A percentile compares a stretch with the other conserved stretches of the same genome.
phyloP scores from a whole-genome alignment of 1,140 invertebrate genomes.

The Harpegnathos saltator region DNA sequence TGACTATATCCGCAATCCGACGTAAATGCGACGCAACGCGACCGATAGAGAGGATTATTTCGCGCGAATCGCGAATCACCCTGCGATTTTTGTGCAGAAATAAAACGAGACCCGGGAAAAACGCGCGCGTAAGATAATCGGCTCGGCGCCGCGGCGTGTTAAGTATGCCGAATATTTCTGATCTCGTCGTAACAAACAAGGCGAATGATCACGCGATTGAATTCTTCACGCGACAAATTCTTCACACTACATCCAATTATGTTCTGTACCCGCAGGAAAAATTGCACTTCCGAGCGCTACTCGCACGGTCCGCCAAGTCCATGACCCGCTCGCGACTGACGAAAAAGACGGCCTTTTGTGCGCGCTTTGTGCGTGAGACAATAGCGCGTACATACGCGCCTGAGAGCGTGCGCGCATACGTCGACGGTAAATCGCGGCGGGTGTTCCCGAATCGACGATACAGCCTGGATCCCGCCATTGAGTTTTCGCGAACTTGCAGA shows the following conservation, averaged over 20 bases:
- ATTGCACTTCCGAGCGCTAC: not conserved
- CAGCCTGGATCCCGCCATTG: slow-evolving; percentile 10
- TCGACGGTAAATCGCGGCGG: slow-evolving; percentile 48
- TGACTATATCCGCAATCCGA: not conserved
- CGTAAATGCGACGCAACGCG: not conserved
- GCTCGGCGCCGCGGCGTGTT: no score
- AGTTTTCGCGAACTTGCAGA: slow-evolving; percentile 59
- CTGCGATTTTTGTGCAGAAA: no score
- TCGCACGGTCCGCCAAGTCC: not conserved
- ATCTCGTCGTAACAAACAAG: no score
- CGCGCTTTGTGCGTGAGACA: slow-evolving; percentile 22
- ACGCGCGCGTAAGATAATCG: no score
- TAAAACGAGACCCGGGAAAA: no score
- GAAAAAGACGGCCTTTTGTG: not conserved
- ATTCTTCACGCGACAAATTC: no score
- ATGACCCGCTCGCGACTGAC: not conserved
- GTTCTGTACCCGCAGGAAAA: no score
- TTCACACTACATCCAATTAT: no score
- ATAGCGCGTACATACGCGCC: not conserved
- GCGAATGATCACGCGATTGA: no score
- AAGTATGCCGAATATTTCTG: no score
- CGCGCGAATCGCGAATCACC: not conserved
- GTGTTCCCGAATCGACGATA: slow-evolving; percentile 44
- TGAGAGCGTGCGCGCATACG: not conserved
- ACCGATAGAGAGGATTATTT: no score